These are phyloP conservation scores for Pinctada fucata DNA, from an alignment of 2,888 invertebrate genomes.

Conservation along the genomic window DNA sequence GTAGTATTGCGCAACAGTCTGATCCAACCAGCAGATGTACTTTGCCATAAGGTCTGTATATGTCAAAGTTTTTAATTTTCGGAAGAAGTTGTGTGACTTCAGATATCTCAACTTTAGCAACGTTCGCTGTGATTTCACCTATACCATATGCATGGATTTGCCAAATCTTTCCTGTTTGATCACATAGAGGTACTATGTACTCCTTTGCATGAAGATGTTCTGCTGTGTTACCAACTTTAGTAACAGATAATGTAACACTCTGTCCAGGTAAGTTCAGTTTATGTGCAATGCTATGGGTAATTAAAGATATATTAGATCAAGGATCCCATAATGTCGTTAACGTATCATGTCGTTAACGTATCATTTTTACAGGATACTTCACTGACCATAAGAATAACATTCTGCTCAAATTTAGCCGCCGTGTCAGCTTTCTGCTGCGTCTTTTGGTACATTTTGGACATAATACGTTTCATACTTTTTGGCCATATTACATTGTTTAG, in stretches of 20 bases:
- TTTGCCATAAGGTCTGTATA: constrained; percentile 13
- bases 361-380: background rate
- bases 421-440: too few relatives aligned
- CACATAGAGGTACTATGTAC: constrained; percentile 19
- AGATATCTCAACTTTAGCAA: background rate
- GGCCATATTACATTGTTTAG: too few relatives aligned
- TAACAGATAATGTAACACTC: constrained; percentile 17
- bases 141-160: constrained; percentile 17
- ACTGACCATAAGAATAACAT: constrained; percentile 4
- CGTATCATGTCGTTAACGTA: constrained; percentile 7
- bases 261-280: background rate
- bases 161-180: constrained; percentile 4
- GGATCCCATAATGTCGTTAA: constrained; percentile 31
- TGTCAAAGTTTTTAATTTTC: background rate
- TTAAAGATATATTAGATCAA: constrained; percentile 25
- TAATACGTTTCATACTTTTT: too few relatives aligned
- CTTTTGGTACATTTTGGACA: too few relatives aligned
- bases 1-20: constrained; percentile 18
- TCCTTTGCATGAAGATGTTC: constrained; percentile 23
- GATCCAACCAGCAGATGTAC: constrained; percentile 19
- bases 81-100: too few relatives aligned
- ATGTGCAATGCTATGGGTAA: constrained; percentile 11
- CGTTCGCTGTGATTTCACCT: constrained; percentile 4
- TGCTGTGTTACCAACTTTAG: constrained; percentile 19
- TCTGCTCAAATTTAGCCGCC: constrained; percentile 19